Percentiles rank a stretch among this genome's conserved stretches.
Conservation (phyloP, 2,797 vertebrate species). For the Graptemys geographica region DNA sequence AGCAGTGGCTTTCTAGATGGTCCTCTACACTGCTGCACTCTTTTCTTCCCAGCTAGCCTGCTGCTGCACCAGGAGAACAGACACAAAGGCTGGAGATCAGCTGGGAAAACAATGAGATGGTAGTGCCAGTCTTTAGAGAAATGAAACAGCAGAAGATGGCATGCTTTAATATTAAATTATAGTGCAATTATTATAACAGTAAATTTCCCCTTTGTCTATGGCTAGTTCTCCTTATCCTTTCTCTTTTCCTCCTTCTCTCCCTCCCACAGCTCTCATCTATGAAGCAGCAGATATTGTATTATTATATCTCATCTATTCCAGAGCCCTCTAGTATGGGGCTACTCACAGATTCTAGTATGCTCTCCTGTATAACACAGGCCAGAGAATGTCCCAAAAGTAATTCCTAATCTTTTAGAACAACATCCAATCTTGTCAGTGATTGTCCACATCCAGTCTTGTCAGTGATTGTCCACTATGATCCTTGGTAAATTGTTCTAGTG, state of each 20-base stretch:
- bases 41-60: conserved; percentile 25
- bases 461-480: too few relatives aligned
- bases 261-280: conserved; percentile 2
- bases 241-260: neutral
- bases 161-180: conserved; percentile 7
- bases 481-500: too few relatives aligned
- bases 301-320: neutral
- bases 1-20: neutral
- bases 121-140: neutral
- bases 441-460: too few relatives aligned
- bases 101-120: conserved; percentile 21
- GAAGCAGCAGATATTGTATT: conserved; percentile 11
- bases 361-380: too few relatives aligned
- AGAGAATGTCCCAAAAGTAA: too few relatives aligned
- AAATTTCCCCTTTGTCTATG: neutral
- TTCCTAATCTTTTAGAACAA: too few relatives aligned
- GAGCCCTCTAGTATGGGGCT: too few relatives aligned
- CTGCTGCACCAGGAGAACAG: neutral
- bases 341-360: too few relatives aligned
- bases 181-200: conserved; percentile 20
- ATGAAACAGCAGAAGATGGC: conserved; percentile 32
- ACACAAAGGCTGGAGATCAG: conserved; percentile 1
- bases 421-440: too few relatives aligned
- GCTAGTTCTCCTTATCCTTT: neutral
- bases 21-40: neutral